These are phyloP conservation scores for Pseudorhombus dupliciocellatus DNA, from an alignment of 2,113 vertebrate species.

Conservation along the genomic window DNA sequence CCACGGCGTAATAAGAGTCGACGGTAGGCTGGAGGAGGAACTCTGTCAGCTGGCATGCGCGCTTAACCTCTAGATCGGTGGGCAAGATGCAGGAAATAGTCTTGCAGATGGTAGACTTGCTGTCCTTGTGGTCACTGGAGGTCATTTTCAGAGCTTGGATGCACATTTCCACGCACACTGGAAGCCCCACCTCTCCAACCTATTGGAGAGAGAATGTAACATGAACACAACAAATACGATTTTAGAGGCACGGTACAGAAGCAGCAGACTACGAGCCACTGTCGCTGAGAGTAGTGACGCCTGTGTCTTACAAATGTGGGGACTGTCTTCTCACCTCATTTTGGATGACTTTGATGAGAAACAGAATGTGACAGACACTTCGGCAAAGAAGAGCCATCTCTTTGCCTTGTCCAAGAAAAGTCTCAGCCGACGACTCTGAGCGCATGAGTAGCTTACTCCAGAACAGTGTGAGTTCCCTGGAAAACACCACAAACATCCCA, in stretches of 20 bases:
- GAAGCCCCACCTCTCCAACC: conserved; percentile 95
- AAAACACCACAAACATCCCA: conserved; percentile 43
- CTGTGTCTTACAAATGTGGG: background rate
- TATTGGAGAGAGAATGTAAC: conserved; percentile 63
- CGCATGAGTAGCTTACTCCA: conserved; percentile 99
- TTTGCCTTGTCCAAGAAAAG: conserved; percentile 93
- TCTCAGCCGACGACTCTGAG: conserved; percentile 90
- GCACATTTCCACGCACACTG: conserved; percentile 96
- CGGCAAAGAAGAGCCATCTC: conserved; percentile 94
- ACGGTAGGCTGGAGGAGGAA: conserved; percentile 97
- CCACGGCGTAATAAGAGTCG: conserved; percentile 97
- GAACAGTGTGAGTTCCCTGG: conserved; percentile 97
- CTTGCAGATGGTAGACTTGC: conserved; percentile 98
- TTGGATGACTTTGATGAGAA: conserved; percentile 99
- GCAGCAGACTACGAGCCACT: background rate
- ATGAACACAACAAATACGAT: conserved; percentile 2
- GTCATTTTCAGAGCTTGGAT: conserved; percentile 97
- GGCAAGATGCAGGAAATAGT: conserved; percentile 98
- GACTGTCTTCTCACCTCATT: conserved; percentile 90
- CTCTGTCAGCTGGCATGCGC: conserved; percentile 97
- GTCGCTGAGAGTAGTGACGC: background rate
- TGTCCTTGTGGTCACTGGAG: conserved; percentile 89
- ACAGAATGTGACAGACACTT: conserved; percentile 99
- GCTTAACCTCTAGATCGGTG: conserved; percentile 96
- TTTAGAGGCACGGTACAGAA: conserved; percentile 7